These are phyloP conservation scores for Pterocles orientalis DNA, from an alignment of 2,113 vertebrate genomes.

Conservation along the genomic window DNA sequence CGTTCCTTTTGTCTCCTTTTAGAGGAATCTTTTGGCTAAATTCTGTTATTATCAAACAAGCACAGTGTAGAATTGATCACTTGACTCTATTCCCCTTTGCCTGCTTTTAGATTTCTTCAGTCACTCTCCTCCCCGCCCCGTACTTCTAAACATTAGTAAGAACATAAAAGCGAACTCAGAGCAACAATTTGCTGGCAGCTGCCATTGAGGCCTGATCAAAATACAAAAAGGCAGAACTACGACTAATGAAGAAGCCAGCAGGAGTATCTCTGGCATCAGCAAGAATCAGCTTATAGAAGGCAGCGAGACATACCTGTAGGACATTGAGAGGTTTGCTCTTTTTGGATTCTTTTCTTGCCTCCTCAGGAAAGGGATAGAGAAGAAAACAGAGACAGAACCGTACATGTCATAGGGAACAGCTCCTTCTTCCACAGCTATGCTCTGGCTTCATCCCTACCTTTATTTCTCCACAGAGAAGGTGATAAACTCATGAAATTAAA, in stretches of 20 bases:
- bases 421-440: not conserved
- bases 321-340: not conserved
- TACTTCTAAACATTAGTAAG: not conserved
- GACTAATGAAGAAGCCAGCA: not conserved
- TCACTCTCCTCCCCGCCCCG: not conserved
- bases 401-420: accelerated
- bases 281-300: not conserved
- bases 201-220: not conserved
- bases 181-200: not conserved
- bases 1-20: not conserved
- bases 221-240: not conserved
- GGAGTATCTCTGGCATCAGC: not conserved
- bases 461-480: not conserved
- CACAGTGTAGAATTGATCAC: not conserved
- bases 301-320: not conserved
- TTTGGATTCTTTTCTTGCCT: not conserved
- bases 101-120: not conserved
- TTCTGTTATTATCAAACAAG: not conserved
- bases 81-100: not conserved
- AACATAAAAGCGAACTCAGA: not conserved
- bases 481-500: not conserved
- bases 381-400: not conserved
- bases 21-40: not conserved
- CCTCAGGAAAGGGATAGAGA: not conserved
- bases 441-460: not conserved